Percentiles rank a stretch among this genome's conserved stretches.
phyloP scores from a whole-genome alignment of 2,113 vertebrate genomes.

The Oplegnathus fasciatus region DNA sequence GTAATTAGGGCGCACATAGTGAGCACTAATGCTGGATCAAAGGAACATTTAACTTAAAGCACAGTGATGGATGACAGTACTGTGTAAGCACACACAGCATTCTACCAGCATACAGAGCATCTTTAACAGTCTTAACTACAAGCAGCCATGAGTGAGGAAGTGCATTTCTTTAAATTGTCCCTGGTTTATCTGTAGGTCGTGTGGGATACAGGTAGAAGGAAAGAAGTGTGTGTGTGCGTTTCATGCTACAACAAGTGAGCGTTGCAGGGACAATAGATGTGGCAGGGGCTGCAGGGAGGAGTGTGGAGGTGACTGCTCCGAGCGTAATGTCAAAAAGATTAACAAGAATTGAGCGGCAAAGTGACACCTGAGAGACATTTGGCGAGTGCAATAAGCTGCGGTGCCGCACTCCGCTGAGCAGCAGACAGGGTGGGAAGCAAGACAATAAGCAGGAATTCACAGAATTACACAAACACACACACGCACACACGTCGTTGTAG shows the following conservation, averaged over 20 bases:
- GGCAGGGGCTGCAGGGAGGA: constrained; percentile 30
- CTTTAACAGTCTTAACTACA: not conserved
- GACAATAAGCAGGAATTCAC: constrained; percentile 37
- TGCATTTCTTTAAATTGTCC: constrained; percentile 19
- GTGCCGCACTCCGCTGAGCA: constrained; percentile 51
- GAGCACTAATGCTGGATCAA: constrained; percentile 53
- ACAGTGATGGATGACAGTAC: constrained; percentile 34
- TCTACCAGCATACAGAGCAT: not conserved
- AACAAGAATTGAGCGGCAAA: constrained; percentile 60
- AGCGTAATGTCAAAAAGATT: constrained; percentile 64
- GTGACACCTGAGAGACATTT: constrained; percentile 72
- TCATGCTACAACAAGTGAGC: constrained; percentile 24
- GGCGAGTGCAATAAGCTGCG: constrained; percentile 49
- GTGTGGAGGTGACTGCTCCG: constrained; percentile 62
- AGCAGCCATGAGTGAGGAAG: constrained; percentile 2
- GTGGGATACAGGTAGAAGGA: not conserved
- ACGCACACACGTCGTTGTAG: not conserved
- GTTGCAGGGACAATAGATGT: constrained; percentile 50
- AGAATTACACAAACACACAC: not conserved
- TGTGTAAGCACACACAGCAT: not conserved
- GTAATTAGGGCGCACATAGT: constrained; percentile 40
- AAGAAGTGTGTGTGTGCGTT: not conserved
- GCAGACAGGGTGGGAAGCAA: constrained; percentile 38
- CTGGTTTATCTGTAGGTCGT: constrained; percentile 3
- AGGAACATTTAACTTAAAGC: constrained; percentile 46